Evolutionary conservation across 2,888 invertebrate genomes (phyloP).

Genomic region (Ryuthela nishihirai): DNA sequence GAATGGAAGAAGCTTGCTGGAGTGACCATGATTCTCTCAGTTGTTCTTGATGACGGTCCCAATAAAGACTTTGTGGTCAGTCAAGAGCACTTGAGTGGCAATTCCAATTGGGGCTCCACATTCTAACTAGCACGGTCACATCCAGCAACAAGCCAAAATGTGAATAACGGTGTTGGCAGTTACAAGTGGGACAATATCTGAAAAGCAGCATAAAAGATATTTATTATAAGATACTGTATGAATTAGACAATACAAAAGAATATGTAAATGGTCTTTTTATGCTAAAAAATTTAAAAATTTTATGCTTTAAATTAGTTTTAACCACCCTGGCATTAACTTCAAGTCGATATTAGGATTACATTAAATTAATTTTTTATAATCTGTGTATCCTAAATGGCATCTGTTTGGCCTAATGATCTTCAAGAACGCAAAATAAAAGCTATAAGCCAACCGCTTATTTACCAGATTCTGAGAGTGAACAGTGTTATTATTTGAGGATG

Average conservation of each 20-base stretch:
- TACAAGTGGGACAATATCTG: slow-evolving; percentile 9
- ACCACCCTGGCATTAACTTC: too few species aligned
- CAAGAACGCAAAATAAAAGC: too few species aligned
- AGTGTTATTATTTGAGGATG: too few species aligned
- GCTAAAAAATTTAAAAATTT: too few species aligned
- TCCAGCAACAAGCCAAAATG: slow-evolving; percentile 38
- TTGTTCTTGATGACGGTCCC: background rate
- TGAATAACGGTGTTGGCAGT: slow-evolving; percentile 36
- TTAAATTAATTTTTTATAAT: too few species aligned
- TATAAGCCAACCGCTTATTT: too few species aligned
- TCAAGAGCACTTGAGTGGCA: slow-evolving; percentile 12
- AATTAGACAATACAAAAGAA: background rate
- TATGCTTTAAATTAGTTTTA: too few species aligned
- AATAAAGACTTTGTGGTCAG: background rate
- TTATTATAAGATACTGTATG: background rate
- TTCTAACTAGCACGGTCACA: slow-evolving; percentile 26
- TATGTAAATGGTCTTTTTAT: too few species aligned
- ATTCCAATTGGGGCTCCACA: slow-evolving; percentile 21
- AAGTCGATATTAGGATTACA: too few species aligned
- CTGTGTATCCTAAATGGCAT: too few species aligned
- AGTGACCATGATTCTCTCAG: slow-evolving; percentile 24
- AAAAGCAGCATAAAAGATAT: slow-evolving; percentile 1
- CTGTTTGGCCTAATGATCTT: too few species aligned
- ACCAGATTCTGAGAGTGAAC: too few species aligned
- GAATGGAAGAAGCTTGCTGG: slow-evolving; percentile 36